phyloP scores from a whole-genome alignment of 2,113 vertebrate species.

The Phalacrocorax aristotelis region DNA sequence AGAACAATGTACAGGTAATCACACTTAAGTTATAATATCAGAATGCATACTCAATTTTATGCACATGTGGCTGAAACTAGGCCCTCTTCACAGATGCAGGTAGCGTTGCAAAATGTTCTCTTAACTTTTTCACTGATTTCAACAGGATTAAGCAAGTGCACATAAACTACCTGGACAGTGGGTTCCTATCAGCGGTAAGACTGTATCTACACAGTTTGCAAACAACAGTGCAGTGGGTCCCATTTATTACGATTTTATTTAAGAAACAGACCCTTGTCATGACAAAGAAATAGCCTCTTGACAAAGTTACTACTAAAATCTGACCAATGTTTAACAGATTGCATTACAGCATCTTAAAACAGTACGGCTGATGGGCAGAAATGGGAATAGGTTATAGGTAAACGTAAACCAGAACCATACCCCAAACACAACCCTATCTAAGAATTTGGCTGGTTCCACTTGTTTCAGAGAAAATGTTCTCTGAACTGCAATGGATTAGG shows the following conservation, averaged over 20 bases:
- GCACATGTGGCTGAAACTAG: neutral
- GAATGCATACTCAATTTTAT: neutral
- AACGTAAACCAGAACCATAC: neutral
- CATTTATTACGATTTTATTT: neutral
- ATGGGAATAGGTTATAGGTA: neutral
- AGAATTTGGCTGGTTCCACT: neutral
- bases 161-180: neutral
- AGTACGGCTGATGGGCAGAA: neutral
- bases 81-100: neutral
- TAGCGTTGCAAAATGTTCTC: neutral
- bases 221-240: neutral
- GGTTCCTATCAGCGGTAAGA: neutral
- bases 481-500: neutral
- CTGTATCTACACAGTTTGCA: neutral
- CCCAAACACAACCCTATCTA: neutral
- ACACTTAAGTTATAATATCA: neutral
- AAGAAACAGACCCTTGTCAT: neutral
- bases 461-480: neutral
- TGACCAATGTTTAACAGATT: neutral
- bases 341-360: neutral
- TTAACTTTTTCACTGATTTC: neutral
- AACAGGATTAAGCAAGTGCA: neutral
- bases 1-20: neutral
- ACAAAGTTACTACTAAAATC: neutral
- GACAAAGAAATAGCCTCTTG: neutral